Conservation (phyloP, 2,113 vertebrate genomes). For the Cebus imitator region DNA sequence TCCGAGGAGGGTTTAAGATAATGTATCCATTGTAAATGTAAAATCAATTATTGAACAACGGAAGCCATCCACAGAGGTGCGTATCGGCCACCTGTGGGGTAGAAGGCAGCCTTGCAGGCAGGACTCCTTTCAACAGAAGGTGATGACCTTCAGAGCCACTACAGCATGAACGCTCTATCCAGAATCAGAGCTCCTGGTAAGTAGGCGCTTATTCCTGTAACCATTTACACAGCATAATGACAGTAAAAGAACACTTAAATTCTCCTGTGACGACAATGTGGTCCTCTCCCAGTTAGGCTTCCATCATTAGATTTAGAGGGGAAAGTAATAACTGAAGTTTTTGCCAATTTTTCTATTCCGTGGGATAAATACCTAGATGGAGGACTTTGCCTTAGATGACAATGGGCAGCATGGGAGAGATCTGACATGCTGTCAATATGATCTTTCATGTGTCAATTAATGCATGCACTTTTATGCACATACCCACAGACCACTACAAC, state of each 20-base stretch:
- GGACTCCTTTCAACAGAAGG: neutral
- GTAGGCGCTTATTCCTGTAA: neutral
- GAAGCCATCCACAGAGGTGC: conserved; percentile 53
- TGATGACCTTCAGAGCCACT: neutral
- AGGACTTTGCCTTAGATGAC: neutral
- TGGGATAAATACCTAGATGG: neutral
- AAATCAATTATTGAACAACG: conserved; percentile 73
- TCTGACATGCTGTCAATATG: neutral
- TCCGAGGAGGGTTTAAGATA: conserved; percentile 65
- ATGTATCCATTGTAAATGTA: conserved; percentile 51
- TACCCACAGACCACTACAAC: neutral
- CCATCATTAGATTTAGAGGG: neutral
- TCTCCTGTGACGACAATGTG: neutral
- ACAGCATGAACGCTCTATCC: neutral
- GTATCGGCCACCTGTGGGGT: neutral
- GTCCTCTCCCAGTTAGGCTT: neutral
- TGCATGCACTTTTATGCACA: neutral
- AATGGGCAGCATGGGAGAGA: neutral
- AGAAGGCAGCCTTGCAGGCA: conserved; percentile 18
- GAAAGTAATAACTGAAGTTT: neutral
- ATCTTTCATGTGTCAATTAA: neutral
- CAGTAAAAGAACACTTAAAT: fast-evolving
- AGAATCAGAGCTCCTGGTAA: neutral
- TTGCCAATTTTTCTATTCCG: neutral
- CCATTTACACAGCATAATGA: neutral